These are phyloP conservation scores for Eudasyphora cyanicolor DNA, from an alignment of 2,888 invertebrate genomes.

Conservation along the genomic window DNA sequence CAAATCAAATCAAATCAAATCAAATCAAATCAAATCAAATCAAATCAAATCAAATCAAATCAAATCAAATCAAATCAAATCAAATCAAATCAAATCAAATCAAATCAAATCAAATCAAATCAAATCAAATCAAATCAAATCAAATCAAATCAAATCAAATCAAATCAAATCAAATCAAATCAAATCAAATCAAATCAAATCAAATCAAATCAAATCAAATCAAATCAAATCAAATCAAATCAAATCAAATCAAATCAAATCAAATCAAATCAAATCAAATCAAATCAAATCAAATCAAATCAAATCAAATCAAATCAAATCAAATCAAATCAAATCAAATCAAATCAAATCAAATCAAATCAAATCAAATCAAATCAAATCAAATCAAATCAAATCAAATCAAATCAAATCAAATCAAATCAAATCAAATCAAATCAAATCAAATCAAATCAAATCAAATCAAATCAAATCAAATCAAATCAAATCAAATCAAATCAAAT, in stretches of 20 bases:
- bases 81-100: constrained; percentile 7
- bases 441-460: constrained; percentile 7
- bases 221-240: not conserved
- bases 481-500: constrained; percentile 7
- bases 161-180: not conserved
- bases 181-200: not conserved
- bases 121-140: not conserved
- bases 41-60: constrained; percentile 7
- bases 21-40: constrained; percentile 7
- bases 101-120: not conserved
- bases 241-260: not conserved
- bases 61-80: constrained; percentile 7
- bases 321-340: not conserved
- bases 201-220: not conserved
- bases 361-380: constrained; percentile 3
- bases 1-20: constrained; percentile 7
- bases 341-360: not conserved
- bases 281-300: not conserved
- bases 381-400: constrained; percentile 7
- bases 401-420: constrained; percentile 7
- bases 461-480: constrained; percentile 7
- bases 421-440: constrained; percentile 7
- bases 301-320: not conserved
- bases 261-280: not conserved
- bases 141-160: not conserved